A percentile compares a stretch with the other conserved stretches of the same genome.
These are phyloP conservation scores for Oreotrochilus melanogaster DNA, from an alignment of 2,113 vertebrate species.

Conservation along the genomic window DNA sequence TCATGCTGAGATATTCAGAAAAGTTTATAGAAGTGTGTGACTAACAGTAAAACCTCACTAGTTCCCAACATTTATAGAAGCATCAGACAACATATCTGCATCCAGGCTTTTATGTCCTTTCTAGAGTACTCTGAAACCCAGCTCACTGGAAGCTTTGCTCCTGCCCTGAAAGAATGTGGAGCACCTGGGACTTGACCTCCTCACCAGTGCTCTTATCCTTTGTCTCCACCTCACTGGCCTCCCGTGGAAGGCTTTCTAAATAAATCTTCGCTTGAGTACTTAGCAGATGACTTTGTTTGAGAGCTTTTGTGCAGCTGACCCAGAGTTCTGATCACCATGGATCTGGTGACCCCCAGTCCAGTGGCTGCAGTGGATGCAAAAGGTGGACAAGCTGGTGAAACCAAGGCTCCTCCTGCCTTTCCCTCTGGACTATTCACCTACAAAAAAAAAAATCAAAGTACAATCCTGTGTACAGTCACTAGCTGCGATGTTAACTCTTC, in stretches of 20 bases:
- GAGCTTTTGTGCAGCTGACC: conserved; percentile 11
- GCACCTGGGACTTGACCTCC: conserved; percentile 34
- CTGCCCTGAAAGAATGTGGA: neutral
- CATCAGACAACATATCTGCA: neutral
- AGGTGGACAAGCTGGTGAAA: neutral
- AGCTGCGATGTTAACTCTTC: neutral
- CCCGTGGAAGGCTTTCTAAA: conserved; percentile 36
- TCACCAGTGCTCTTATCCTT: conserved; percentile 19
- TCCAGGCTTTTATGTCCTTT: neutral
- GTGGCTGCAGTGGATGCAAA: neutral
- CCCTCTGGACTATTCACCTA: neutral
- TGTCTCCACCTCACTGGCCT: conserved; percentile 23
- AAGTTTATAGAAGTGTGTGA: neutral
- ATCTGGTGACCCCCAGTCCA: neutral
- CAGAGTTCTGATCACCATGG: neutral
- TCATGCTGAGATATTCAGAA: neutral
- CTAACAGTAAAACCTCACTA: neutral
- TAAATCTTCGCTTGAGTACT: conserved; percentile 41
- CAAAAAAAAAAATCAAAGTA: neutral
- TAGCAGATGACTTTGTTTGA: conserved; percentile 10
- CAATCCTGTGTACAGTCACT: neutral
- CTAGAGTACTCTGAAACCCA: neutral
- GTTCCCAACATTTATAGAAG: neutral
- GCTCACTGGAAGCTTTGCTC: neutral
- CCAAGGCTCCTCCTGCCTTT: neutral